Evolutionary conservation across 2,797 vertebrate species (phyloP).

Genomic region (Peromyscus aztecus): DNA sequence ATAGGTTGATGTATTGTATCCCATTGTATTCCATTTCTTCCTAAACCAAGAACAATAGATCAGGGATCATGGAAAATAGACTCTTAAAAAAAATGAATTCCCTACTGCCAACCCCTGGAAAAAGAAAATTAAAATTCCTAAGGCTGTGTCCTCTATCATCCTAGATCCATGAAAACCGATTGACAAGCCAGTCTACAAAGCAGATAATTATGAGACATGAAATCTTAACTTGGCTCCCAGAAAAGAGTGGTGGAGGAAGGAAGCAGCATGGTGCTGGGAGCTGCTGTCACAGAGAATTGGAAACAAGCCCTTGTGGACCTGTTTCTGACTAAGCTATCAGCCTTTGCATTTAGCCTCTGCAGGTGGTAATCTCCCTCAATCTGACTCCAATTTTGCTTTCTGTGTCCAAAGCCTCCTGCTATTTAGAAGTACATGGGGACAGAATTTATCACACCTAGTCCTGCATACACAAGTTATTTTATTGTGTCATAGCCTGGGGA

Average conservation of each 20-base stretch:
- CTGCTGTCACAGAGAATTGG: conserved; percentile 42
- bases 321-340: background rate
- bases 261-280: background rate
- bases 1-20: background rate
- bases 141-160: background rate
- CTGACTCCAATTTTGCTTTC: conserved; percentile 71
- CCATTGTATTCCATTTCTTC: background rate
- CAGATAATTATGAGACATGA: conserved; percentile 26
- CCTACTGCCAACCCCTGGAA: background rate
- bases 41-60: background rate
- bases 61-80: background rate
- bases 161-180: background rate
- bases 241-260: background rate
- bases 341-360: conserved; percentile 38
- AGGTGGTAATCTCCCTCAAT: conserved; percentile 64
- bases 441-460: conserved; percentile 40
- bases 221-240: conserved; percentile 45
- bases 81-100: background rate
- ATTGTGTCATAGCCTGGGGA: background rate
- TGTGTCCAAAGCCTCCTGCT: conserved; percentile 67
- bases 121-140: background rate
- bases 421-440: background rate
- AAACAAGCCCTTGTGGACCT: conserved; percentile 65
- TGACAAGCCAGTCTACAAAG: background rate
- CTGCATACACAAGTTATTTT: background rate